phyloP scores from a whole-genome alignment of 1,140 invertebrate genomes.

The Drosophila neocordata region DNA sequence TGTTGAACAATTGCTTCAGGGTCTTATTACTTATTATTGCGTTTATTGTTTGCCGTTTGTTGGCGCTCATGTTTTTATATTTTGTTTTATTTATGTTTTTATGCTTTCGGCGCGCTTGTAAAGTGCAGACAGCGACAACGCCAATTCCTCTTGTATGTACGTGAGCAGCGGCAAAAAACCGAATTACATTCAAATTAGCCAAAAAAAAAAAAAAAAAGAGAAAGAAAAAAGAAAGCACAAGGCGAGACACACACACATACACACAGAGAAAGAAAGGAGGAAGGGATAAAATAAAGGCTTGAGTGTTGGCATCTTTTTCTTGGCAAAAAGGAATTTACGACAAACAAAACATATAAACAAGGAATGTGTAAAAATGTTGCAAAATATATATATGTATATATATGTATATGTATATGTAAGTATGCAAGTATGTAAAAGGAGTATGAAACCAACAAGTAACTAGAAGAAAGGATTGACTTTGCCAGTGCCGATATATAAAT shows the following conservation, averaged over 20 bases:
- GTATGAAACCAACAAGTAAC: conserved; percentile 10
- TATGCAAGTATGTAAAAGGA: conserved; percentile 37
- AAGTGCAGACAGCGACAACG: conserved; percentile 41
- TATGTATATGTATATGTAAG: background rate
- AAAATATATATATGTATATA: background rate
- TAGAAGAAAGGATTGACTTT: no score
- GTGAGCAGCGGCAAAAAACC: conserved; percentile 40
- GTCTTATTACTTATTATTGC: conserved; percentile 75
- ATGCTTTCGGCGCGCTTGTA: conserved; percentile 42
- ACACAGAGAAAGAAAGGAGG: background rate
- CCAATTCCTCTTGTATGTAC: conserved; percentile 20
- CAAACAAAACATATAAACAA: conserved; percentile 37
- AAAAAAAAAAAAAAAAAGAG: background rate
- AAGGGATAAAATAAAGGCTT: background rate
- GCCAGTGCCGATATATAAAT: no score
- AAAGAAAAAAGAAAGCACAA: background rate
- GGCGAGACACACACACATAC: background rate
- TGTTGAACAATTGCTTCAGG: conserved; percentile 60
- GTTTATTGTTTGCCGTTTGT: conserved; percentile 63
- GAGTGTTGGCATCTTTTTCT: background rate
- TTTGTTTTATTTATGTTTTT: conserved; percentile 47
- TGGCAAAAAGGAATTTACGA: conserved; percentile 46
- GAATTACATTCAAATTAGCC: conserved; percentile 77
- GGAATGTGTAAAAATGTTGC: conserved; percentile 51
- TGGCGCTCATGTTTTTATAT: conserved; percentile 38